Percentiles rank a stretch among this genome's conserved stretches.
Evolutionary conservation across 2,113 vertebrate genomes (phyloP).

Genomic region (Phrynosoma blainvillii): DNA sequence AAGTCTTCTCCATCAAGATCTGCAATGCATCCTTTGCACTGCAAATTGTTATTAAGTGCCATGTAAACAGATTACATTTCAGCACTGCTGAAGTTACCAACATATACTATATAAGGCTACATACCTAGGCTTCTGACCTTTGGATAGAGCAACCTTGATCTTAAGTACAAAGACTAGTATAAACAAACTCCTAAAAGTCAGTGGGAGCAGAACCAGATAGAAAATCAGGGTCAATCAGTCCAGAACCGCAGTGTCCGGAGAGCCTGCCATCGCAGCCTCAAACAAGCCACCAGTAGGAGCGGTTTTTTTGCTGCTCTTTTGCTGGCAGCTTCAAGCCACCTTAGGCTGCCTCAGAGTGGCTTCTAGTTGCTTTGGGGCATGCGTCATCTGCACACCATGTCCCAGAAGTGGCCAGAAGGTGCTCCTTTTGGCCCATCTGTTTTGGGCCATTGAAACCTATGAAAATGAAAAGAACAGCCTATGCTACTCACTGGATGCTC

Average conservation of each 20-base stretch:
- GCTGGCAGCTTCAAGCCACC: no score
- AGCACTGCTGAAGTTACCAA: not conserved
- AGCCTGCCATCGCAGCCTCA: no score
- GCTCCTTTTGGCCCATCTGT: no score
- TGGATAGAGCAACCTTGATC: not conserved
- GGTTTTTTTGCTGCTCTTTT: no score
- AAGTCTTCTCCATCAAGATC: not conserved
- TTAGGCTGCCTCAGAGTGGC: no score
- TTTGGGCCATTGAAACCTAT: not conserved
- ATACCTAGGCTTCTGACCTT: not conserved
- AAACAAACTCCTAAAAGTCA: not conserved
- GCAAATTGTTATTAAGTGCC: not conserved
- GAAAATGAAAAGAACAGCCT: not conserved
- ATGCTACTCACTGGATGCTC: not conserved
- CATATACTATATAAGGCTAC: not conserved
- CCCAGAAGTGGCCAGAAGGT: no score
- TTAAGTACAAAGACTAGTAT: not conserved
- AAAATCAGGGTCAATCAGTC: no score
- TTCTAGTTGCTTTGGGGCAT: no score
- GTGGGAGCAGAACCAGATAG: not conserved
- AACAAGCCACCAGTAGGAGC: no score
- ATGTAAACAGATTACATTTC: not conserved
- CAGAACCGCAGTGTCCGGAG: no score
- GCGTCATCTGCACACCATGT: no score
- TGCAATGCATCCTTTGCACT: constrained; percentile 8